A percentile compares a stretch with the other conserved stretches of the same genome.
phyloP scores from a whole-genome alignment of 2,797 vertebrate species.

The Chrosomus eos region DNA sequence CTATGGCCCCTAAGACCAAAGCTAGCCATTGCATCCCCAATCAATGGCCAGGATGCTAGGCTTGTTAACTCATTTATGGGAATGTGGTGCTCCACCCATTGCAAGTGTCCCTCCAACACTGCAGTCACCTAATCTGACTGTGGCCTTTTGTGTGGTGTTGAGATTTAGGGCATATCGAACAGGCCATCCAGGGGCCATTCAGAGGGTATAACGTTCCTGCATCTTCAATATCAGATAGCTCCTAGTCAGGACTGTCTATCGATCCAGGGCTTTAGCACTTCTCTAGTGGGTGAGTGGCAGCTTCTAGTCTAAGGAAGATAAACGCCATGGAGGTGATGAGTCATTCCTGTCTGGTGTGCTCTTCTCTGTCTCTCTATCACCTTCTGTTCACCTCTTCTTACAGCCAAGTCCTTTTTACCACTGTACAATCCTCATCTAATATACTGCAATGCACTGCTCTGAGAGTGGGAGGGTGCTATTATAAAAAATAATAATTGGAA shows the following conservation, averaged over 20 bases:
- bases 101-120: conserved; percentile 29
- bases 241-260: conserved; percentile 59
- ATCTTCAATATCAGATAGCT: conserved; percentile 64
- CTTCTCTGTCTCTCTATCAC: conserved; percentile 35
- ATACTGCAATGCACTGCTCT: conserved; percentile 54
- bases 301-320: conserved; percentile 57
- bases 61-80: conserved; percentile 65
- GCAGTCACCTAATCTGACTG: conserved; percentile 49
- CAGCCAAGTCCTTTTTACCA: conserved; percentile 35
- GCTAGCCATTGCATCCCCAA: conserved; percentile 56
- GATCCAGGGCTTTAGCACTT: conserved; percentile 57
- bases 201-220: conserved; percentile 55
- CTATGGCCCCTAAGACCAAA: conserved; percentile 54
- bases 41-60: conserved; percentile 61
- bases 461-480: conserved; percentile 47
- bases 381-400: conserved; percentile 35
- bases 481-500: conserved; percentile 24
- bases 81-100: conserved; percentile 52
- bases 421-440: conserved; percentile 53
- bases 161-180: conserved; percentile 57
- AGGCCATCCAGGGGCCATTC: conserved; percentile 57
- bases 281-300: conserved; percentile 46
- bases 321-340: conserved; percentile 55
- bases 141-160: conserved; percentile 54
- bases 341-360: conserved; percentile 59